A percentile compares a stretch with the other conserved stretches of the same genome.
Evolutionary conservation across 2,797 vertebrate genomes (phyloP).

Genomic region (Argya squamiceps): DNA sequence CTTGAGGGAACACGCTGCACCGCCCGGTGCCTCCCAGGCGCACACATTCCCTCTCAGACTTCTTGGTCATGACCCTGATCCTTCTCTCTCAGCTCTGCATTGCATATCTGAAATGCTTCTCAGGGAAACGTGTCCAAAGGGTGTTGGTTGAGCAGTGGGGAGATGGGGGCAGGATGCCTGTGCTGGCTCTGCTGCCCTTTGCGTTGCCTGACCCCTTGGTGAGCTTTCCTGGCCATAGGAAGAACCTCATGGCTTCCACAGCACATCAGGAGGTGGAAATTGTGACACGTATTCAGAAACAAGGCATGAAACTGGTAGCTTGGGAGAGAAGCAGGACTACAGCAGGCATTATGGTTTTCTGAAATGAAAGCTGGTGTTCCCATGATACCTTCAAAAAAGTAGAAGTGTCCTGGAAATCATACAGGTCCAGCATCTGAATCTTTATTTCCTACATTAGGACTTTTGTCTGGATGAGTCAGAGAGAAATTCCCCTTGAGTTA

Average conservation of each 20-base stretch:
- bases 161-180: accelerated
- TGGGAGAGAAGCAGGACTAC: not conserved
- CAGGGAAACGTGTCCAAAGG: not conserved
- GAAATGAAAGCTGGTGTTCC: not conserved
- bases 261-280: not conserved
- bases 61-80: conserved; percentile 37
- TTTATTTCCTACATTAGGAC: not conserved
- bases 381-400: not conserved
- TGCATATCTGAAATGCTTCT: not conserved
- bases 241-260: not conserved
- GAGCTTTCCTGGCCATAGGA: not conserved
- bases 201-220: not conserved
- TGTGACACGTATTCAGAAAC: not conserved
- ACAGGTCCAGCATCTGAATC: not conserved
- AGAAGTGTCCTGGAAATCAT: not conserved
- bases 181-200: not conserved
- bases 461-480: not conserved
- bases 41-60: not conserved
- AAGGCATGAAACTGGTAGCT: not conserved
- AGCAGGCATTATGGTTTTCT: not conserved
- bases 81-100: not conserved
- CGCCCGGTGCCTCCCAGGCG: not conserved
- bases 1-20: conserved; percentile 29
- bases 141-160: not conserved
- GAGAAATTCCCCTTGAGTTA: not conserved